Conservation (phyloP, 1,140 invertebrate genomes). For the Hypothenemus hampei region DNA sequence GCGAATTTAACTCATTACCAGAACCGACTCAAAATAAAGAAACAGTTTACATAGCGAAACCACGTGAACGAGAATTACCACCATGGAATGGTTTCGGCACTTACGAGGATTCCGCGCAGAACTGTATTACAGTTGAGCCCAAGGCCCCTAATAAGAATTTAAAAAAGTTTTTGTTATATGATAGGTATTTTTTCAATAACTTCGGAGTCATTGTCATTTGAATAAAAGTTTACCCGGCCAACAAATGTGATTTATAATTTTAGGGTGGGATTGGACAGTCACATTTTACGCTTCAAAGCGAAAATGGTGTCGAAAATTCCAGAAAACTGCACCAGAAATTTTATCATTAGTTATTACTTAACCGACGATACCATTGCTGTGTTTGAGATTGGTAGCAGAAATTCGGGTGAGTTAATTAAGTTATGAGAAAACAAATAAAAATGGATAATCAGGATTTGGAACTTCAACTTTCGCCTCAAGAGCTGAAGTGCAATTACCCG, state of each 20-base stretch:
- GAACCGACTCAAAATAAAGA: slow-evolving; percentile 48
- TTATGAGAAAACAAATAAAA: no score
- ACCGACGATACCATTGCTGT: slow-evolving; percentile 80
- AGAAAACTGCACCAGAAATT: slow-evolving; percentile 63
- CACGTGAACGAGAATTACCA: slow-evolving; percentile 57
- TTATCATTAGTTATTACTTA: slow-evolving; percentile 78
- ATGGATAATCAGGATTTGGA: slow-evolving; percentile 46
- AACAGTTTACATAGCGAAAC: slow-evolving; percentile 41
- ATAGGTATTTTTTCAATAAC: slow-evolving; percentile 61
- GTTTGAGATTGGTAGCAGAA: slow-evolving; percentile 67
- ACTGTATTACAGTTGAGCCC: slow-evolving; percentile 71
- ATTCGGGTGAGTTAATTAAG: slow-evolving; percentile 66
- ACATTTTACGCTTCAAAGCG: slow-evolving; percentile 74
- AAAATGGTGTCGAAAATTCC: slow-evolving; percentile 66
- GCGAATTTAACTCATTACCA: slow-evolving; percentile 56
- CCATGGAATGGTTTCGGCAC: slow-evolving; percentile 86
- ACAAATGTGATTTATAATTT: not conserved
- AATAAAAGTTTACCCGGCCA: no score
- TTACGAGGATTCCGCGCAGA: slow-evolving; percentile 81
- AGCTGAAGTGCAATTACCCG: slow-evolving; percentile 64
- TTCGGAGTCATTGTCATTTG: no score
- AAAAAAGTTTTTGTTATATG: slow-evolving; percentile 74
- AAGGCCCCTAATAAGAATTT: slow-evolving; percentile 72
- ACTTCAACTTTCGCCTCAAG: slow-evolving; percentile 66
- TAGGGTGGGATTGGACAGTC: slow-evolving; percentile 59